phyloP scores from a whole-genome alignment of 1,140 invertebrate species.

The Ephestia elutella region DNA sequence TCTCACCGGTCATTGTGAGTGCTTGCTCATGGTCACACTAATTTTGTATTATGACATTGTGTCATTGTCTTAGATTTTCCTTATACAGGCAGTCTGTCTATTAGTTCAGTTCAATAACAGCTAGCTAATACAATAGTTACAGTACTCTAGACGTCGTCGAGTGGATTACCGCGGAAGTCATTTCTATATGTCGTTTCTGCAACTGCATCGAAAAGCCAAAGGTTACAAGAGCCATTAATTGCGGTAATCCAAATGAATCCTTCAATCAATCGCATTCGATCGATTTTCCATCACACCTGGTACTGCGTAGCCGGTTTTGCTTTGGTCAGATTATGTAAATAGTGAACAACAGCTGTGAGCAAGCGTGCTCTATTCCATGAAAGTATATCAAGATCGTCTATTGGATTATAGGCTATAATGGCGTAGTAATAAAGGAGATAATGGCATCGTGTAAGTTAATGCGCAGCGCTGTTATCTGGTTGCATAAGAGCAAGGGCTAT shows the following conservation, averaged over 20 bases:
- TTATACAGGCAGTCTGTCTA: too few species aligned
- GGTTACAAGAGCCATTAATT: not conserved
- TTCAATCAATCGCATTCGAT: slow-evolving; percentile 13
- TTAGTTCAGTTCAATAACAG: too few species aligned
- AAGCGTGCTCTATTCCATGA: slow-evolving; percentile 21
- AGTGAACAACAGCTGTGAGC: slow-evolving; percentile 43
- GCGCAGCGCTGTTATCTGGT: slow-evolving; percentile 48
- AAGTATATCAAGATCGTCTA: slow-evolving; percentile 17
- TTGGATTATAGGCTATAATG: slow-evolving; percentile 24
- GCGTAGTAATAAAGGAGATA: slow-evolving; percentile 20
- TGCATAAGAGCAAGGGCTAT: slow-evolving; percentile 56
- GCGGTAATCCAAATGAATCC: slow-evolving; percentile 13
- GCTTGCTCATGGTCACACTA: too few species aligned
- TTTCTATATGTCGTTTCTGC: slow-evolving; percentile 19
- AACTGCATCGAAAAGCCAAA: slow-evolving; percentile 12
- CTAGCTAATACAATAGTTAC: too few species aligned
- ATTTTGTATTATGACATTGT: too few species aligned
- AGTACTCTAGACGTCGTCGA: not conserved
- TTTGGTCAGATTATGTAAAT: slow-evolving; percentile 48
- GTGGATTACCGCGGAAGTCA: slow-evolving; percentile 23
- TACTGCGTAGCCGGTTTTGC: slow-evolving; percentile 19
- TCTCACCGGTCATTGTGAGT: too few species aligned
- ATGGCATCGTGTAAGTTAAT: slow-evolving; percentile 29
- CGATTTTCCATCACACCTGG: slow-evolving; percentile 17
- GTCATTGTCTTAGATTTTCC: too few species aligned